Evolutionary conservation across 2,888 invertebrate genomes (phyloP).

Genomic region (Drosophila leonis): DNA sequence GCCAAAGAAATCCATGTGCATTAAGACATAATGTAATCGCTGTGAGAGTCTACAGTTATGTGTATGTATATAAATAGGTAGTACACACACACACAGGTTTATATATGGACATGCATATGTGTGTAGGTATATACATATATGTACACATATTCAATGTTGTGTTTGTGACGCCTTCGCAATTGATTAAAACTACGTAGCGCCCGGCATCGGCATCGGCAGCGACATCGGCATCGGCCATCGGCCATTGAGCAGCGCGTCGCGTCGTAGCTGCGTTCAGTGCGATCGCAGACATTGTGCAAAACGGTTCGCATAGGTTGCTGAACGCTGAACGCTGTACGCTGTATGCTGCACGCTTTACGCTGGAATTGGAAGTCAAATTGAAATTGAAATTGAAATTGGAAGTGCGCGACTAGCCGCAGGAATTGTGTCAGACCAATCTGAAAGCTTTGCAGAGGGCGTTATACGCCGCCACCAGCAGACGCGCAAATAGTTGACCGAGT

Average conservation of each 20-base stretch:
- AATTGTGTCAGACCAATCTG: slow-evolving; percentile 58
- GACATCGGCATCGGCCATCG: slow-evolving; percentile 17
- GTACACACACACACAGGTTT: background rate
- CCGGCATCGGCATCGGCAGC: slow-evolving; percentile 31
- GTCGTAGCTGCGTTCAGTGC: slow-evolving; percentile 58
- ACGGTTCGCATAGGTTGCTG: slow-evolving; percentile 50
- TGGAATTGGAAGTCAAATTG: slow-evolving; percentile 32
- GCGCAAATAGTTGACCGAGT: slow-evolving; percentile 10
- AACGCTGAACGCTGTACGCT: background rate
- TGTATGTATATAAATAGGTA: background rate
- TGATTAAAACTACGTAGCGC: slow-evolving; percentile 67
- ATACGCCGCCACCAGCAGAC: background rate
- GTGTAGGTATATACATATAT: slow-evolving; percentile 1
- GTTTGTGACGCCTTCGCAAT: slow-evolving; percentile 62
- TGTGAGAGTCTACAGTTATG: slow-evolving; percentile 10
- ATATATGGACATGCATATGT: background rate
- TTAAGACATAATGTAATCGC: slow-evolving; percentile 30
- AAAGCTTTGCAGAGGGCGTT: slow-evolving; percentile 44
- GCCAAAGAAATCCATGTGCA: slow-evolving; percentile 40
- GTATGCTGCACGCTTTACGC: background rate
- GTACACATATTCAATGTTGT: slow-evolving; percentile 32
- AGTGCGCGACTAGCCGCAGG: slow-evolving; percentile 29
- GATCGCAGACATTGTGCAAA: slow-evolving; percentile 77
- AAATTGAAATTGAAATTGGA: slow-evolving; percentile 15
- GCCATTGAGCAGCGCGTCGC: slow-evolving; percentile 19